Evolutionary conservation across 2,797 vertebrate genomes (phyloP).

Genomic region (Xenops minutus): DNA sequence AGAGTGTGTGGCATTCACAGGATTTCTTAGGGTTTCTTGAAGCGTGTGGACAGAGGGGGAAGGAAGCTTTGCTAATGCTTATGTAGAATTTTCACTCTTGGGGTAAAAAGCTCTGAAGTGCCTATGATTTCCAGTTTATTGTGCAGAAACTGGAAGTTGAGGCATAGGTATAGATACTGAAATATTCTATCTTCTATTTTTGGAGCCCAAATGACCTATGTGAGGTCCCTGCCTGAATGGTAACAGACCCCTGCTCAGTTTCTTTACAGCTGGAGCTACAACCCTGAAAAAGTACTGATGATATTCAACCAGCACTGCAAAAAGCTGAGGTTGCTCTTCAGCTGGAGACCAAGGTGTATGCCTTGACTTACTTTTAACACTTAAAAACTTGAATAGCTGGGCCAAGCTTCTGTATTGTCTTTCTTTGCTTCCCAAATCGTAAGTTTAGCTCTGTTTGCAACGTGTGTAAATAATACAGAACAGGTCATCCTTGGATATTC

Average conservation of each 20-base stretch:
- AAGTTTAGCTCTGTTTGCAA: not conserved
- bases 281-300: not conserved
- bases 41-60: not conserved
- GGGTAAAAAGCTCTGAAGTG: slow-evolving; percentile 66
- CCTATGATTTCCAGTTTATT: not conserved
- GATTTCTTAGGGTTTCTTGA: slow-evolving; percentile 12
- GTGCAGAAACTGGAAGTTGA: not conserved
- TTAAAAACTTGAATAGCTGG: not conserved
- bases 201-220: not conserved
- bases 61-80: not conserved
- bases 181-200: not conserved
- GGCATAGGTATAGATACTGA: not conserved
- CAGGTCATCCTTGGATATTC: not conserved
- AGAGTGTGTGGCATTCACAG: not conserved
- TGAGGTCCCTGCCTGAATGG: not conserved
- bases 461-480: not conserved
- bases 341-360: not conserved
- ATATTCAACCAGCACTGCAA: not conserved
- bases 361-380: not conserved
- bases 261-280: not conserved
- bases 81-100: slow-evolving; percentile 64
- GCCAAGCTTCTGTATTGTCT: not conserved
- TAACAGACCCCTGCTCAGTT: not conserved
- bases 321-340: not conserved
- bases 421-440: not conserved